Base-by-base conservation (phyloP, 64 coral and sea anemone species). In the Actinia tenebrosa region DNA sequence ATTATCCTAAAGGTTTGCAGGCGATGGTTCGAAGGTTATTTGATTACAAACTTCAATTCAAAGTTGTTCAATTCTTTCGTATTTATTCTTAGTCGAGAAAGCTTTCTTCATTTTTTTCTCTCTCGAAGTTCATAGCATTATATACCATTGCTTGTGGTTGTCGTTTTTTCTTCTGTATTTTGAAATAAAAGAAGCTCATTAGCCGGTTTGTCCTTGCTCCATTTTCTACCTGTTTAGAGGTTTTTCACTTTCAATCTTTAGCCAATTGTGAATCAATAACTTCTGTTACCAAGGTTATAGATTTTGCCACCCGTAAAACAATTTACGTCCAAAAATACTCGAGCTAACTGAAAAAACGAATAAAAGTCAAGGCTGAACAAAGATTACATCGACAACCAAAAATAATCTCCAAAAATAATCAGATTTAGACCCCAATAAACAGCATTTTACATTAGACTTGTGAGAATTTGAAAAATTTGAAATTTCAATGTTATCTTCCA, bases 201-300 rank as follows among this genome's bases (percentile, higher is more conserved):
- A 42, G 77, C 30, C 15, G 23, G 47, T 13, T 79, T 47, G 17
- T 79, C 37, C 15, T 79, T 16, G 17, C 16, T 79, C 45, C 45
- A 37, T 79, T 7, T 79, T 79, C 10, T 47, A 45, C 30, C 77
- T 18, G 45, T 5, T 44, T 8, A 53, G 5, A 9, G 79, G 3
- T 22, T 81, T 42, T 81, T 81, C 10, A 53, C 45, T 81, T 81
- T 81, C 22, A 81, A 81, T 81, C 79, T 50, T 79, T 79, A 79
- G 77, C 77, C 77, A 79, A 79, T 79, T 16, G 23, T 44, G 37
- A 79, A 45, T 79, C 37, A 79, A 47, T 18, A 5, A 14, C 1
- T 44, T 17, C 10, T 3, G 30, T 79, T 45, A 25, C 77, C 23
- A 45, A 45, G 77, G 37, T 37, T 19, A 47, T 79, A 18, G 45